Evolutionary conservation across 2,888 invertebrate genomes (phyloP).

Genomic region (Xestobium rufovillosum): DNA sequence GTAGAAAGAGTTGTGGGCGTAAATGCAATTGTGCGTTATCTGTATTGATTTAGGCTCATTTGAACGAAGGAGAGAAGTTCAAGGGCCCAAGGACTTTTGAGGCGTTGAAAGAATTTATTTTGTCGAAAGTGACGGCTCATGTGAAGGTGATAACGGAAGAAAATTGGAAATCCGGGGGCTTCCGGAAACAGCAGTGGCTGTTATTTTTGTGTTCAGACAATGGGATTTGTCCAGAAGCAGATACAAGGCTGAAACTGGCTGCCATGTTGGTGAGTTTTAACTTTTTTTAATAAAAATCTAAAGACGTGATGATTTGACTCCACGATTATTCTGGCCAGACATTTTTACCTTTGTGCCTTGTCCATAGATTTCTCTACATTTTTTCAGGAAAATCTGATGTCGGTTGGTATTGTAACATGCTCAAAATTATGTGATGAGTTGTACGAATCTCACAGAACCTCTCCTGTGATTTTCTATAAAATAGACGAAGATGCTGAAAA

Average conservation of each 20-base stretch:
- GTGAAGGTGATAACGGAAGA: constrained; percentile 40
- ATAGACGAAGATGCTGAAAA: constrained; percentile 23
- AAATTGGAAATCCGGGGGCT: constrained; percentile 37
- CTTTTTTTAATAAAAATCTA: constrained; percentile 7
- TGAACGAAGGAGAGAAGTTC: constrained; percentile 53
- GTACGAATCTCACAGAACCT: constrained; percentile 29
- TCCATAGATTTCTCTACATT: no score
- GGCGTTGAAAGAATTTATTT: constrained; percentile 54
- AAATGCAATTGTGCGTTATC: not conserved
- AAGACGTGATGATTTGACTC: not conserved
- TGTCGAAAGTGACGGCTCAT: constrained; percentile 48
- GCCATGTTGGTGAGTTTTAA: constrained; percentile 60
- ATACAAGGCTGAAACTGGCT: constrained; percentile 57
- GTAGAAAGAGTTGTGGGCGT: constrained; percentile 22
- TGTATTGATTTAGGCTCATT: constrained; percentile 43
- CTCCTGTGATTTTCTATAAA: constrained; percentile 37
- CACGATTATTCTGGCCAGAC: no score
- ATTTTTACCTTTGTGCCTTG: no score
- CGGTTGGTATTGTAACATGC: constrained; percentile 45
- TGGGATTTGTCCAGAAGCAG: constrained; percentile 49
- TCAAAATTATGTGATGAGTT: constrained; percentile 44
- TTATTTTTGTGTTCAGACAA: constrained; percentile 52
- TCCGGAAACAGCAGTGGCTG: constrained; percentile 45
- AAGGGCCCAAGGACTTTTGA: constrained; percentile 52
- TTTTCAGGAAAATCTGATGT: constrained; percentile 45